Percentiles rank a stretch among this genome's conserved stretches.
phyloP scores from a whole-genome alignment of 2,888 invertebrate genomes.

The Spodoptera picta region DNA sequence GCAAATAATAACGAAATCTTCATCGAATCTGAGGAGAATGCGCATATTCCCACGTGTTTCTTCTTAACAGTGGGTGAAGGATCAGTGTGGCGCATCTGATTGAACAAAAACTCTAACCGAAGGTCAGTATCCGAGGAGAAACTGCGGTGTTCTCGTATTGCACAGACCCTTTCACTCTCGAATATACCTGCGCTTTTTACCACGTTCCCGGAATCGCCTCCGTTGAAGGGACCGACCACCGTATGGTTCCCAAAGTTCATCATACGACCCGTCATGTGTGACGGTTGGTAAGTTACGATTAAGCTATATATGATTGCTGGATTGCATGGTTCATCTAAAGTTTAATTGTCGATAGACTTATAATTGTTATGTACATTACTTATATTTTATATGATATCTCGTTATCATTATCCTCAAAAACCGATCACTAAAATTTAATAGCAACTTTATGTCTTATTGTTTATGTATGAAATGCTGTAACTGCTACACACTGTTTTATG shows the following conservation, averaged over 20 bases:
- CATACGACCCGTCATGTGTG: not conserved
- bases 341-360: too few relatives aligned
- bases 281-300: not conserved
- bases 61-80: constrained; percentile 77
- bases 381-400: too few relatives aligned
- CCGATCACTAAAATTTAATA: too few relatives aligned
- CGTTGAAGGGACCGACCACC: constrained; percentile 63
- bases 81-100: constrained; percentile 78
- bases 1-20: constrained; percentile 78
- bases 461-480: not conserved
- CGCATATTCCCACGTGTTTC: constrained; percentile 85
- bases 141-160: constrained; percentile 85
- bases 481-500: too few relatives aligned
- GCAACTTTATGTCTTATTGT: too few relatives aligned
- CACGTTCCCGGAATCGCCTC: constrained; percentile 79
- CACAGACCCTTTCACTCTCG: constrained; percentile 88
- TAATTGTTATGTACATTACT: too few relatives aligned
- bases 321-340: too few relatives aligned
- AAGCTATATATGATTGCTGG: not conserved
- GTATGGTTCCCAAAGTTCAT: constrained; percentile 71
- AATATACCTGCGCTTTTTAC: constrained; percentile 87
- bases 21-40: constrained; percentile 69
- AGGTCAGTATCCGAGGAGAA: constrained; percentile 83
- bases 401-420: too few relatives aligned
- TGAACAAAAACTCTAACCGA: constrained; percentile 80